Evolutionary conservation across 2,888 invertebrate species (phyloP).

Genomic region (Invenusta paracnida): DNA sequence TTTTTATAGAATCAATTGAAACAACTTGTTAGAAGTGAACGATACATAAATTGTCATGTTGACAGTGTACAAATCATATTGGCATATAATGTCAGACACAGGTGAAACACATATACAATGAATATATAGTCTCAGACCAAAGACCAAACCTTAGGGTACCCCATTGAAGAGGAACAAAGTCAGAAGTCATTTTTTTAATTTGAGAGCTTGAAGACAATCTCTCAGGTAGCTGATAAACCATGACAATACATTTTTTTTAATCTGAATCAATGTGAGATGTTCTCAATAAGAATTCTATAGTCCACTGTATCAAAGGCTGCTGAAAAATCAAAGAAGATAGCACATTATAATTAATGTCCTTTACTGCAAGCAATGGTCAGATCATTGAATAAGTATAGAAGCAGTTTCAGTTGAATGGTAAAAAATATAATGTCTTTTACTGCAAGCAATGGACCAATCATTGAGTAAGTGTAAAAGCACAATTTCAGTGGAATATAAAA

Average conservation of each 20-base stretch:
- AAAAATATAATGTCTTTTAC: neutral
- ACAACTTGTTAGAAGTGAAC: neutral
- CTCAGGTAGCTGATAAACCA: conserved; percentile 1
- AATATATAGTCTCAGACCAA: neutral
- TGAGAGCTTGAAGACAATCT: neutral
- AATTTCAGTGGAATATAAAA: no score
- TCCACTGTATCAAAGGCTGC: neutral
- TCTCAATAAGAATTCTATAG: neutral
- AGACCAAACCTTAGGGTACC: neutral
- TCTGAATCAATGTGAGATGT: neutral
- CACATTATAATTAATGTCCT: neutral
- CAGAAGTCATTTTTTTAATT: neutral
- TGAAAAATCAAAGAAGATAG: no score
- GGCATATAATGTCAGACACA: neutral
- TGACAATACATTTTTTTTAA: neutral
- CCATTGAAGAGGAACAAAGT: neutral
- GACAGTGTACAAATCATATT: neutral
- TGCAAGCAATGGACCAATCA: no score
- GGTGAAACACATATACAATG: neutral
- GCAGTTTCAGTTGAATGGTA: neutral
- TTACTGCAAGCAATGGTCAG: neutral
- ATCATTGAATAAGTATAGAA: neutral
- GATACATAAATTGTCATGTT: neutral
- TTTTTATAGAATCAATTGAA: neutral
- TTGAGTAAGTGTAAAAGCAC: no score